Evolutionary conservation across 2,797 vertebrate genomes (phyloP), one percentile per base, ranked within the genome.

Genomic region (Poecilia gillii): DNA sequence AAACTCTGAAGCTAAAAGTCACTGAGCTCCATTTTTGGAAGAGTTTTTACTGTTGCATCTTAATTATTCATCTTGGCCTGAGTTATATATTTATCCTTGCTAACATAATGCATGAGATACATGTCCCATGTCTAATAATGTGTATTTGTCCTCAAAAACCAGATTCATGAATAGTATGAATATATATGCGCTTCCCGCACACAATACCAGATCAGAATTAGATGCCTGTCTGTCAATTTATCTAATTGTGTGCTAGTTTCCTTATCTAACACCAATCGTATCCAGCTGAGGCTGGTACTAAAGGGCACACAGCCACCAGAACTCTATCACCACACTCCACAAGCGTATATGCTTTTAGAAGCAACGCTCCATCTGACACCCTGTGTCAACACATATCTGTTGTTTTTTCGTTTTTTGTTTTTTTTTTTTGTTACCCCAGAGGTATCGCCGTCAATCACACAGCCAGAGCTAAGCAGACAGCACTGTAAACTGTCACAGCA

Each of bases 301-400:
- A 87, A 91, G 84, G 91, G 85, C 87, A 90, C 73, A 57, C 33
- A 75, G 46, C 59, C 64, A 74, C 53, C 43, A 70, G 47, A 64
- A 83, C 18, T 66, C 49, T 41, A 59, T 78, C 72, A 77, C 13
- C 4, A 59, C 64, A 16, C 82, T 78, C 49, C 43, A 45, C 51
- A 88, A 89, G 87, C 78, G 84, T 72, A 72, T n/a, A 49, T 53
- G 57, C 31, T 88, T 81, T 77, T 83, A 78, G 28, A 76, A 85
- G 77, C 79, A 75, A 47, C 74, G n/a, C 76, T 79, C 74, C 39
- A 31, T 87, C 80, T 74, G 85, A 87, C 86, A 85, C 87, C 55
- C 80, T 75, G 75, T 88, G 90, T 90, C 92, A 91, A 91, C 87
- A 86, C 86, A 81, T 78, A 88, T 91, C 87, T 83, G 41, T 46